These are phyloP conservation scores for Aegithalos caudatus DNA, from an alignment of 2,113 vertebrate species.

Conservation along the genomic window DNA sequence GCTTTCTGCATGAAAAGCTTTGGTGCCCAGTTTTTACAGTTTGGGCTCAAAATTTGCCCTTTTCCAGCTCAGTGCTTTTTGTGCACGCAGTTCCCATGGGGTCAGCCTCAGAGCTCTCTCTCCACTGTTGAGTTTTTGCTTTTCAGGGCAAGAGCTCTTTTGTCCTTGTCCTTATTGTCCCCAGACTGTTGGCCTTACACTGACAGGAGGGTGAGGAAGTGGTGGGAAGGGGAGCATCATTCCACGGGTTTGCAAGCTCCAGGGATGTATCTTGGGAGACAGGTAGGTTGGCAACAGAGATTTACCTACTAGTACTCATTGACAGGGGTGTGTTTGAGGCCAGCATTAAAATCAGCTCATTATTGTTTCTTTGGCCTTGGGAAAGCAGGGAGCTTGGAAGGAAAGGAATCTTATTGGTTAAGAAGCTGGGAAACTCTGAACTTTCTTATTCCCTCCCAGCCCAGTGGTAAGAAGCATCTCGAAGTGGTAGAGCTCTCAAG, in stretches of 20 bases:
- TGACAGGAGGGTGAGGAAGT: background rate
- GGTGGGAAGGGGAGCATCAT: background rate
- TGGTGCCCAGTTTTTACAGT: background rate
- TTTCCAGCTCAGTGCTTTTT: background rate
- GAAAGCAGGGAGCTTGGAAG: background rate
- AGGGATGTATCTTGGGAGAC: background rate
- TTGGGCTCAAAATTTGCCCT: background rate
- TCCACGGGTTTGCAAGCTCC: background rate
- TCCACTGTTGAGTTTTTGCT: background rate
- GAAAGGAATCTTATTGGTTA: background rate
- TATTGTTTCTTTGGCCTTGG: background rate
- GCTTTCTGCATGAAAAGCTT: background rate
- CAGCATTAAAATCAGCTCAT: background rate
- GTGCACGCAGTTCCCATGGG: rapidly evolving
- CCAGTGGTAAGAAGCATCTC: background rate
- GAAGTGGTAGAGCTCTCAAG: background rate
- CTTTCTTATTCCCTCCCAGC: background rate
- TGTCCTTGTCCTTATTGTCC: background rate
- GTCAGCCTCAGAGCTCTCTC: background rate
- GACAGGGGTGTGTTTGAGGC: background rate
- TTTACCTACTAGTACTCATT: background rate
- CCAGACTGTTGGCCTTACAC: background rate
- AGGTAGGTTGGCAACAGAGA: background rate
- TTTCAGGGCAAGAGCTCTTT: background rate
- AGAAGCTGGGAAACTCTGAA: background rate